Evolutionary conservation across 2,888 invertebrate species (phyloP).

Genomic region (Empis stercorea): DNA sequence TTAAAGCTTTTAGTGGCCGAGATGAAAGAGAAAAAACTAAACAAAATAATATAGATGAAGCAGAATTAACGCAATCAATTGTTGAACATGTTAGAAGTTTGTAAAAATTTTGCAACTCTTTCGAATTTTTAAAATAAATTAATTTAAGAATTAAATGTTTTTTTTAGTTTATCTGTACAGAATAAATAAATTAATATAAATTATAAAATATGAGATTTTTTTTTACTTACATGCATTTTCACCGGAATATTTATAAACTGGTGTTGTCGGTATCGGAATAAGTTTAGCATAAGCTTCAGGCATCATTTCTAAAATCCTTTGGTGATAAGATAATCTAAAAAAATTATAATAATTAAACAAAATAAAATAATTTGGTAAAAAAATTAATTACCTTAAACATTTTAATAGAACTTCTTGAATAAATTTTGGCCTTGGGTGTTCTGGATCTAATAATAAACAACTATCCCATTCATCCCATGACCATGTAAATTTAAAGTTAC

Average conservation of each 20-base stretch:
- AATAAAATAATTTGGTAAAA: conserved; percentile 6
- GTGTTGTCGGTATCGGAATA: conserved; percentile 73
- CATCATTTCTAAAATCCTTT: conserved; percentile 83
- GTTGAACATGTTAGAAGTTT: conserved; percentile 31
- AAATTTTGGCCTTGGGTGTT: conserved; percentile 90
- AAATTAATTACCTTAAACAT: conserved; percentile 58
- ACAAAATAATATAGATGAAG: conserved; percentile 12
- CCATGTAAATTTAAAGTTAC: conserved; percentile 99
- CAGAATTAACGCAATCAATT: conserved; percentile 30
- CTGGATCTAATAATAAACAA: conserved; percentile 67
- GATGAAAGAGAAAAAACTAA: conserved; percentile 27
- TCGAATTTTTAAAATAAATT: conserved; percentile 15
- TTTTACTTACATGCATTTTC: conserved; percentile 70
- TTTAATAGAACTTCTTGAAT: conserved; percentile 83
- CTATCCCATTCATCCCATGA: conserved; percentile 96
- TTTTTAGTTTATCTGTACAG: too few species aligned
- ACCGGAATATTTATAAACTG: conserved; percentile 79
- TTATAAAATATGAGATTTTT: not conserved
- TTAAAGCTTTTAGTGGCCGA: conserved; percentile 16
- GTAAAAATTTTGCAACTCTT: not conserved
- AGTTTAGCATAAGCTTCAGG: conserved; percentile 75
- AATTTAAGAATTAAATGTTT: too few species aligned
- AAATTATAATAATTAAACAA: conserved; percentile 5
- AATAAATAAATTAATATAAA: too few species aligned
- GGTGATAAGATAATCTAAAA: conserved; percentile 79